Conservation (phyloP, 2,888 invertebrate species). For the Cantharis nigra region DNA sequence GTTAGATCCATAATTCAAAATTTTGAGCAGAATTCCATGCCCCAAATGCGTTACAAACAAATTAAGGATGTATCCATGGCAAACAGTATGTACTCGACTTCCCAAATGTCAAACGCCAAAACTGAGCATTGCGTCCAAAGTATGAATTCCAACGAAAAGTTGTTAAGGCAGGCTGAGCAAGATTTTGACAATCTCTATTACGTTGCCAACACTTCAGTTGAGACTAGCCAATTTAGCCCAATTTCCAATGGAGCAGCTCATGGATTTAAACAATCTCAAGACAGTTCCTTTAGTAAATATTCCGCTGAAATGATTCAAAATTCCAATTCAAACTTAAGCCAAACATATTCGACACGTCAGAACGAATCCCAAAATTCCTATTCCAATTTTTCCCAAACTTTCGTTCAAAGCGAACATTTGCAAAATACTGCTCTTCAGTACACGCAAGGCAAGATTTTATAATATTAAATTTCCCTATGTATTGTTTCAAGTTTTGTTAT, state of each 20-base stretch:
- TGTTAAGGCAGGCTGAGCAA: constrained; percentile 45
- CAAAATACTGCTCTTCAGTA: background rate
- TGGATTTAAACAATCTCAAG: constrained; percentile 45
- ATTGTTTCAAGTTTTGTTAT: background rate
- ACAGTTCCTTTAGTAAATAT: constrained; percentile 53
- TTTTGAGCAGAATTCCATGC: constrained; percentile 67
- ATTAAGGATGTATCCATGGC: constrained; percentile 46
- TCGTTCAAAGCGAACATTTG: background rate
- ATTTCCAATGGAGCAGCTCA: constrained; percentile 38
- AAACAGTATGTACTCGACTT: background rate
- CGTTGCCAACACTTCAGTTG: constrained; percentile 50
- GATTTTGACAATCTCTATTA: constrained; percentile 52
- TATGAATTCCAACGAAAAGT: constrained; percentile 27
- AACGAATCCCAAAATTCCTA: constrained; percentile 28
- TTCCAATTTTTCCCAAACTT: background rate
- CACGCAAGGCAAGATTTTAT: constrained; percentile 16
- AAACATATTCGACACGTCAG: background rate
- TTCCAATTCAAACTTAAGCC: constrained; percentile 3
- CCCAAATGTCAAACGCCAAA: background rate
- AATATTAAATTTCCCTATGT: background rate
- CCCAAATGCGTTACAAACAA: constrained; percentile 60
- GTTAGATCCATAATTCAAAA: constrained; percentile 61
- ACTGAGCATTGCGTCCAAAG: background rate
- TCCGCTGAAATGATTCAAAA: constrained; percentile 34
- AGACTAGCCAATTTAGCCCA: constrained; percentile 46